Evolutionary conservation across 2,888 invertebrate species (phyloP).

Genomic region (Noctuana brunneofusca): DNA sequence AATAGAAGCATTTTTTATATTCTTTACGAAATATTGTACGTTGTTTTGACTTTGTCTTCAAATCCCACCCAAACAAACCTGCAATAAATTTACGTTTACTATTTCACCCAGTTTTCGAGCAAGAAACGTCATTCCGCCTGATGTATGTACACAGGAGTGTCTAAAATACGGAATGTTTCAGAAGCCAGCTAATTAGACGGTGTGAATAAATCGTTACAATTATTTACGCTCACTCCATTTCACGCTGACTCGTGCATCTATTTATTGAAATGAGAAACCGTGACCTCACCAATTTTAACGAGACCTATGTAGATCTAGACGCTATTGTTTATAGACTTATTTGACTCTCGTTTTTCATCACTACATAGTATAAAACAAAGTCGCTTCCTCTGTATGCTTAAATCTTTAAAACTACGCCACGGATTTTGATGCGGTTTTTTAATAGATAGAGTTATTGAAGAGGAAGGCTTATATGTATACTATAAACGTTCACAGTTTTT

Average conservation of each 20-base stretch:
- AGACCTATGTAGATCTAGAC: conserved; percentile 6
- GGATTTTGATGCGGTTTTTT: too few relatives aligned
- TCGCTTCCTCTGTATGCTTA: too few relatives aligned
- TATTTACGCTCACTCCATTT: conserved; percentile 40
- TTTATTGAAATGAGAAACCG: conserved; percentile 33
- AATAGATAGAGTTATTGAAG: too few relatives aligned
- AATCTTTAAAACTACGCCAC: too few relatives aligned
- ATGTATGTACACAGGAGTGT: conserved; percentile 22
- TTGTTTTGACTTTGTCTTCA: background rate
- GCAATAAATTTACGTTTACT: conserved; percentile 10
- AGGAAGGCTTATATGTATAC: too few relatives aligned
- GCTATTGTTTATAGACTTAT: background rate
- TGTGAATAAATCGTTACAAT: conserved; percentile 49
- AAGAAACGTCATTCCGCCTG: conserved; percentile 22
- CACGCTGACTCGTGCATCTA: conserved; percentile 31
- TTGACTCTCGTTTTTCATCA: background rate
- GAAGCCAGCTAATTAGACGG: conserved; percentile 48
- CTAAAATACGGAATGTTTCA: conserved; percentile 40
- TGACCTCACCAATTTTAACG: conserved; percentile 33
- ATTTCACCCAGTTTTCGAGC: conserved; percentile 20
- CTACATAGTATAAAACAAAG: too few relatives aligned
- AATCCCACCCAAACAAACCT: conserved; percentile 8
- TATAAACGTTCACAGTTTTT: too few relatives aligned
- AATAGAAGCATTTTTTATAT: background rate
- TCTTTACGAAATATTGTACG: background rate